Evolutionary conservation across 2,888 invertebrate genomes (phyloP).

Genomic region (Monochamus alternatus): DNA sequence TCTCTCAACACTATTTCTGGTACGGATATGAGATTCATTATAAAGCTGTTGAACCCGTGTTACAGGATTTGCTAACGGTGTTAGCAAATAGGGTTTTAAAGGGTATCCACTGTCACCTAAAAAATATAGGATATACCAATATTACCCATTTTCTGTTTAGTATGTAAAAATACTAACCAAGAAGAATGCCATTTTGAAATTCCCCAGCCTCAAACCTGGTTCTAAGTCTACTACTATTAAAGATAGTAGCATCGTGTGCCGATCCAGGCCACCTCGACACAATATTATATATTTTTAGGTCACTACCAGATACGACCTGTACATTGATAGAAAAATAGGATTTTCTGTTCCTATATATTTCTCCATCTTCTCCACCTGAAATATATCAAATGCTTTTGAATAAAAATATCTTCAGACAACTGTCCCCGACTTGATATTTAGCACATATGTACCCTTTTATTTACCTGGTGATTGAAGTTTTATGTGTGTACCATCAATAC

Average conservation of each 20-base stretch:
- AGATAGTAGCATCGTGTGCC: slow-evolving; percentile 34
- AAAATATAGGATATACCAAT: slow-evolving; percentile 6
- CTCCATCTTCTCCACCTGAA: background rate
- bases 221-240: slow-evolving; percentile 26
- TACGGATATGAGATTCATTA: slow-evolving; percentile 41
- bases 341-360: too few species aligned
- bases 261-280: slow-evolving; percentile 34
- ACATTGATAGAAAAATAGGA: slow-evolving; percentile 22
- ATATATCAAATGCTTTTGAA: background rate
- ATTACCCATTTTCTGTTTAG: background rate
- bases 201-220: slow-evolving; percentile 28
- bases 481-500: too few species aligned
- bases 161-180: slow-evolving; percentile 37
- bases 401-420: background rate
- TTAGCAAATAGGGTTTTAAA: slow-evolving; percentile 45
- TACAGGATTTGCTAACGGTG: slow-evolving; percentile 39
- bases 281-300: slow-evolving; percentile 21
- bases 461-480: background rate
- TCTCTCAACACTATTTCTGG: slow-evolving; percentile 39
- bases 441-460: background rate
- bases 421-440: background rate
- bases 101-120: slow-evolving; percentile 55
- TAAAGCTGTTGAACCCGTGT: slow-evolving; percentile 38
- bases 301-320: slow-evolving; percentile 4
- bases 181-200: slow-evolving; percentile 11